Base-by-base conservation (phyloP, 1,140 invertebrate species). In the Antheraea mylitta region DNA sequence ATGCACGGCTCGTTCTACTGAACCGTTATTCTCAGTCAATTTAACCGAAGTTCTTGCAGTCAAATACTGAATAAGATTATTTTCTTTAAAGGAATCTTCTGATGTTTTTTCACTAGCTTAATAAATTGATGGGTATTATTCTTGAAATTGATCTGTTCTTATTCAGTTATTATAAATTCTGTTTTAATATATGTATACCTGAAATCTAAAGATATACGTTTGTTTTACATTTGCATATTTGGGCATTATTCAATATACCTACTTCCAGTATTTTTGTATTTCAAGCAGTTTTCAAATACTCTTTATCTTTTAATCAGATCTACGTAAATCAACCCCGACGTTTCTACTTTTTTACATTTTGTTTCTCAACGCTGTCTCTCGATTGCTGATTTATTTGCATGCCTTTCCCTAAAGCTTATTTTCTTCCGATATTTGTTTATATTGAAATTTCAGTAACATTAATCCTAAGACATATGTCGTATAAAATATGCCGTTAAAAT, bases 1-100 rank as follows among this genome's bases (percentile, higher is more conserved):
- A 36, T 61, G 60, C 60, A 61, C 60, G 13, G 60, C 60, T 61
- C 60, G 30, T 61, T 61, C 19, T 53, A 53, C 45, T 16, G 45
- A 53, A 53, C 11, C 45, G 45, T 53, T 53, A 53, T 53, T 53
- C 16, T 53, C 45, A 53, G 45, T 53, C 10, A 53, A 53, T 53
- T 53, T 53, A 53, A 53, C 45, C 45, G 11, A 11, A 53, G 45
- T 53, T 13, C 11, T 53, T 16, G 45, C 16, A 53, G 45, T 48
- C 6, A 53, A 53, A 53, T 53, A 53, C 11, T 53, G 45, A 53
- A 53, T 53, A 53, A 53, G 45, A 53, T 16, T 53, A 53, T 53
- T 53, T 53, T 53, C 45, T 53, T 53, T 53, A 53, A 42, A 53
- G 0, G 0, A 53, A 16, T 6, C 45, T 53, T 53, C 11, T 53